These are phyloP conservation scores for Ceratotherium simum DNA, from an alignment of 2,113 vertebrate species.

Conservation along the genomic window DNA sequence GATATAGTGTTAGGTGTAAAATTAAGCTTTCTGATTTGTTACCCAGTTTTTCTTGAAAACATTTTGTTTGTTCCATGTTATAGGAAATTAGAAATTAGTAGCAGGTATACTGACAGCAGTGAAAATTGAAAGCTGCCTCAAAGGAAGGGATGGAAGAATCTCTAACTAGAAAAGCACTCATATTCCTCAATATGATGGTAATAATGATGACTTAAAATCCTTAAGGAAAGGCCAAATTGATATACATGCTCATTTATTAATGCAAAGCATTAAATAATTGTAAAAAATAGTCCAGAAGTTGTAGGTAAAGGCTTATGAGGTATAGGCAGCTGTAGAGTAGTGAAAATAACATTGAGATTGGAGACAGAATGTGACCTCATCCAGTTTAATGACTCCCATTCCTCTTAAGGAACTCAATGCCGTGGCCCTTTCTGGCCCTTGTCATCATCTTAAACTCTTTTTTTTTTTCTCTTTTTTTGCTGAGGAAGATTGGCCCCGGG, in stretches of 20 bases:
- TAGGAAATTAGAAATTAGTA: neutral
- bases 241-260: neutral
- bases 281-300: neutral
- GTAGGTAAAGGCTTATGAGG: neutral
- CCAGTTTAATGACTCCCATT: neutral
- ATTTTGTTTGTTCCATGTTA: neutral
- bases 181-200: neutral
- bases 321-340: neutral
- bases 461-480: no score
- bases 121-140: neutral
- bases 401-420: neutral
- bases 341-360: neutral
- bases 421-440: neutral
- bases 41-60: neutral
- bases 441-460: neutral
- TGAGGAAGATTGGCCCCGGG: no score
- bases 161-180: neutral
- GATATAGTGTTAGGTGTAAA: neutral
- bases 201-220: neutral
- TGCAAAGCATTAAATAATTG: neutral
- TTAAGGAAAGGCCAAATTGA: neutral
- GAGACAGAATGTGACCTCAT: neutral
- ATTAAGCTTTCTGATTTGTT: neutral
- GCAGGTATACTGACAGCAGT: neutral
- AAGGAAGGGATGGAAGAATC: slow-evolving; percentile 1